phyloP scores from a whole-genome alignment of 1,140 invertebrate species.

The Drosophila bipectinata region DNA sequence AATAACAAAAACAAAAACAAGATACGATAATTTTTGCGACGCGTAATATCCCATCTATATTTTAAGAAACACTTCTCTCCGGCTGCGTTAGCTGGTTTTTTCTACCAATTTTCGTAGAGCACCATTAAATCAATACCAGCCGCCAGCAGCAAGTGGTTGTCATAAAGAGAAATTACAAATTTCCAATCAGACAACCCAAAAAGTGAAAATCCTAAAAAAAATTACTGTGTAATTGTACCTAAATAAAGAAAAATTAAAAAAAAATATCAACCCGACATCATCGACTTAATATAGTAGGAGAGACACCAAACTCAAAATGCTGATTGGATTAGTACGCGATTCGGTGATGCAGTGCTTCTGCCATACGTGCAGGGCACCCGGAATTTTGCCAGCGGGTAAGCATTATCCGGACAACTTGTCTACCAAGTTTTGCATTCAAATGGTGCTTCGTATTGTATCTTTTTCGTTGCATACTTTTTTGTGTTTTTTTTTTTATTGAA shows the following conservation, averaged over 20 bases:
- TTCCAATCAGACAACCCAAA: background rate
- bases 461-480: background rate
- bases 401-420: background rate
- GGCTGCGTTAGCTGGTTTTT: constrained; percentile 3
- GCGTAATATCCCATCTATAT: constrained; percentile 11
- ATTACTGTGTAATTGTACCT: constrained; percentile 3
- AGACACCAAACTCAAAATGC: constrained; percentile 85
- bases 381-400: constrained; percentile 89
- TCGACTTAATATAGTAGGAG: constrained; percentile 6
- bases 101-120: background rate
- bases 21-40: background rate
- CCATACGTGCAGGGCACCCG: constrained; percentile 92
- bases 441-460: background rate
- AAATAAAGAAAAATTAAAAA: constrained; percentile 8
- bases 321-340: constrained; percentile 93
- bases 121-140: background rate
- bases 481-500: background rate
- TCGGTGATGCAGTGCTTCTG: constrained; percentile 95
- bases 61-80: constrained; percentile 1
- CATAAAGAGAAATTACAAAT: background rate
- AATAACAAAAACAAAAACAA: constrained; percentile 15
- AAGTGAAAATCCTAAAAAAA: background rate
- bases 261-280: constrained; percentile 27
- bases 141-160: constrained; percentile 17
- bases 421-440: constrained; percentile 2